Evolutionary conservation across 2,888 invertebrate genomes (phyloP), one percentile per base, ranked within the genome.

Genomic region (Drosophila paranaensis): DNA sequence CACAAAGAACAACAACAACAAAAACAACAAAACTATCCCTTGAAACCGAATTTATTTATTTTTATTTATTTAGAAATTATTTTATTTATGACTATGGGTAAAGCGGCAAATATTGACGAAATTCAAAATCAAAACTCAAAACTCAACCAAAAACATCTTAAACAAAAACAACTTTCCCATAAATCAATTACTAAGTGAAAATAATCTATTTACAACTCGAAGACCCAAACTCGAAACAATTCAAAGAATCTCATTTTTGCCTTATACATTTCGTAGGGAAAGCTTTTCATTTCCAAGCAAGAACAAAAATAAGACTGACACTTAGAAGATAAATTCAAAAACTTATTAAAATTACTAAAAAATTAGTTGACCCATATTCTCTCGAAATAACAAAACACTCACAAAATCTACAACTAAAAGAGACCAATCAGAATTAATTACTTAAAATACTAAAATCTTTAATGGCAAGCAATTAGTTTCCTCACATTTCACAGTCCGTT

Each of bases 121-220:
- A 60, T 53, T 66, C 20, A 3, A 53, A 60, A 57, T 66, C 37
- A 72, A 53, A 56, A 56, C 11, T 13, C 20, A 25, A 35, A 56
- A 43, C n/a, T 11, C 3, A 10, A 33, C 1, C 8, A 25, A 25
- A 25, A 5, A 1, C 9, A 33, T 11, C 20, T 11, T 6, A 43
- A 42, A 20, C 13, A 9, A 39, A 39, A 14, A 39, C 0, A 27
- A 45, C 0, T 27, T 4, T 14, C n/a, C 9, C 10, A 10, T 33
- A 13, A 37, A 25, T 35, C 35, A 20, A 46, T 14, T 35, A 25
- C 14, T 9, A 53, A 53, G 6, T n/a, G 14, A 37, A 53, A 14
- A 9, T 14, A 6, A 48, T 48, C 11, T 11, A 33, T 33, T 51
- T 25, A 37, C 0, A 25, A 9, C 25, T 37, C 14, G 20, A 37